Conservation (phyloP, 2,888 invertebrate genomes). For the Podabrus alpinus region DNA sequence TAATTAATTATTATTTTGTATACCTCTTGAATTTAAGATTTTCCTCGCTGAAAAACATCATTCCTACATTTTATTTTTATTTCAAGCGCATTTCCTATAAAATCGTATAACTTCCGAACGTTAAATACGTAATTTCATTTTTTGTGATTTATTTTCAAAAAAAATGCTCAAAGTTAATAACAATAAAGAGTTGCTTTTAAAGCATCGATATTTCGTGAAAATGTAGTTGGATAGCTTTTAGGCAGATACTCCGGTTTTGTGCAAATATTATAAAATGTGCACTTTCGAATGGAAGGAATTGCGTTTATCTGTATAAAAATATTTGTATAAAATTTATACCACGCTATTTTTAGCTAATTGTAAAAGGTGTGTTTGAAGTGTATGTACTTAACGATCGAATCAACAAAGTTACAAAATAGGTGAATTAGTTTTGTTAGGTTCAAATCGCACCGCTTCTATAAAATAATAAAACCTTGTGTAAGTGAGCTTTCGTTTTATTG, state of each 20-base stretch:
- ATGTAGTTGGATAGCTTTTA: background rate
- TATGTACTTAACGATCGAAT: constrained; percentile 23
- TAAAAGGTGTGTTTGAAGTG: constrained; percentile 20
- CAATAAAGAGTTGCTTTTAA: background rate
- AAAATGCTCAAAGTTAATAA: background rate
- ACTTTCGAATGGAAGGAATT: constrained; percentile 13
- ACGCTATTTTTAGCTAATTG: constrained; percentile 6
- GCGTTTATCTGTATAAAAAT: background rate
- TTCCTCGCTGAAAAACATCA: background rate
- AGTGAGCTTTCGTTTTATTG: background rate
- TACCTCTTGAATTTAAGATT: background rate
- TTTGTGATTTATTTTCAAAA: background rate
- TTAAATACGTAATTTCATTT: background rate
- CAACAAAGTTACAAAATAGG: constrained; percentile 36
- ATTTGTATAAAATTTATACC: constrained; percentile 11
- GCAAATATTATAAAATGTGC: constrained; percentile 12
- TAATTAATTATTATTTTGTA: background rate
- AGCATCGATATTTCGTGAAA: background rate
- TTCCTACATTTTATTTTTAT: background rate
- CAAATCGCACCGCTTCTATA: constrained; percentile 36
- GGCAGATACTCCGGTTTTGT: background rate
- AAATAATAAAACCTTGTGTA: constrained; percentile 10
- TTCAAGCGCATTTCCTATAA: background rate
- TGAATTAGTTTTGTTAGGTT: constrained; percentile 17
- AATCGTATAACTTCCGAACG: background rate